A percentile compares a stretch with the other conserved stretches of the same genome.
Evolutionary conservation across 1,140 invertebrate genomes (phyloP).

Genomic region (Cheumatopsyche charites): DNA sequence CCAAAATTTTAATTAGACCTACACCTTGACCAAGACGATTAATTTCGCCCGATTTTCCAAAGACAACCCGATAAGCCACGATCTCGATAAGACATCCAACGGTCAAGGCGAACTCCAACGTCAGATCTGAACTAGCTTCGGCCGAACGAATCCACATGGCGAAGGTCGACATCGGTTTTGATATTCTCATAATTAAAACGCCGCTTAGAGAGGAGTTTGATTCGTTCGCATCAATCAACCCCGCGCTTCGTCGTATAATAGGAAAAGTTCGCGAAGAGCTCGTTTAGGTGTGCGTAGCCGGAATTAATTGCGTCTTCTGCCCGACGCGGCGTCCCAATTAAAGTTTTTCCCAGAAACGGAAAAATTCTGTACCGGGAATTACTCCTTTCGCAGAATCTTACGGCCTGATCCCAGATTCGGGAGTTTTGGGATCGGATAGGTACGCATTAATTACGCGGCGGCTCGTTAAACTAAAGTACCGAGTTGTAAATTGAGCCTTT

Average conservation of each 20-base stretch:
- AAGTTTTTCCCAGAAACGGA: not conserved
- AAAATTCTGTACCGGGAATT: too few species aligned
- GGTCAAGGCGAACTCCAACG: slow-evolving; percentile 29
- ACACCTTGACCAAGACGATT: not conserved
- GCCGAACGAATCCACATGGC: not conserved
- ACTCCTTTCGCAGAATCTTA: too few species aligned
- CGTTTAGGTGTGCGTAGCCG: not conserved
- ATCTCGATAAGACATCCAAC: slow-evolving; percentile 23
- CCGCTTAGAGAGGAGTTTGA: not conserved
- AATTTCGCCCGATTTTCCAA: slow-evolving; percentile 1
- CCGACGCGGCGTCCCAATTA: slow-evolving; percentile 14
- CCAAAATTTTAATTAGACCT: not conserved
- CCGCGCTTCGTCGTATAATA: not conserved
- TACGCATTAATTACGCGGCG: too few species aligned
- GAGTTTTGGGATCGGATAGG: too few species aligned
- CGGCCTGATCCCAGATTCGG: too few species aligned
- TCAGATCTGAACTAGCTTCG: not conserved
- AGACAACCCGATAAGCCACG: slow-evolving; percentile 8
- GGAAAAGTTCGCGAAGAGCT: not conserved
- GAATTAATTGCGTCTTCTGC: slow-evolving; percentile 15
- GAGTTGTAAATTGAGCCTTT: too few species aligned
- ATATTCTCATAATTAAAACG: not conserved
- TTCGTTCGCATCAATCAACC: not conserved
- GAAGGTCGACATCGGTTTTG: not conserved
- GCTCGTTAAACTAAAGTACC: too few species aligned